A percentile compares a stretch with the other conserved stretches of the same genome.
Conservation (phyloP, 2,113 vertebrate species). For the Tychaedon coryphoeus region DNA sequence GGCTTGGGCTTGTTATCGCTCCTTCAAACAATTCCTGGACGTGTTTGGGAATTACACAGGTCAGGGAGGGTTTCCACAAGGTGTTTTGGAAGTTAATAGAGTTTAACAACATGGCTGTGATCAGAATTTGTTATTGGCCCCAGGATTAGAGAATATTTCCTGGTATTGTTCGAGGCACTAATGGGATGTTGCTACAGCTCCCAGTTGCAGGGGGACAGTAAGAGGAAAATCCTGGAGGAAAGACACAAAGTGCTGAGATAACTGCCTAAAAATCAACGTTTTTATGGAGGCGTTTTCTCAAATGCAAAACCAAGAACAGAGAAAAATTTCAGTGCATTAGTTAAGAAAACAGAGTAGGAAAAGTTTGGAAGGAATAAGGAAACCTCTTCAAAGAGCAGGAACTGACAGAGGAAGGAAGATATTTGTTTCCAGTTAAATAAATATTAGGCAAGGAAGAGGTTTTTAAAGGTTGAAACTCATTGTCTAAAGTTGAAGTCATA, state of each 20-base stretch:
- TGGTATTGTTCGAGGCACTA: neutral
- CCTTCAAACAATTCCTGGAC: slow-evolving; percentile 8
- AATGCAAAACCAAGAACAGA: neutral
- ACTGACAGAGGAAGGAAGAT: neutral
- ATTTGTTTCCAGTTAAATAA: neutral
- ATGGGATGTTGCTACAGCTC: neutral
- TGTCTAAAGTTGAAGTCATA: neutral
- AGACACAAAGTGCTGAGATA: neutral
- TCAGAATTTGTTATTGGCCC: neutral
- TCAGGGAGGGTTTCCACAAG: neutral
- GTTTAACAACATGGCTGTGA: neutral
- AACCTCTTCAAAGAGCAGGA: neutral
- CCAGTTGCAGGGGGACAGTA: neutral
- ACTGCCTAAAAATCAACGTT: neutral
- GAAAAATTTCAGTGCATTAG: neutral
- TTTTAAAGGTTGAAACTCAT: neutral
- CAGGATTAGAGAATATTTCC: neutral
- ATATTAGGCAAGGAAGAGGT: neutral
- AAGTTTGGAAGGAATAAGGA: neutral
- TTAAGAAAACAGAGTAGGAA: neutral
- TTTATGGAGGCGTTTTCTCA: neutral
- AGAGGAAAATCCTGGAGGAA: slow-evolving; percentile 16
- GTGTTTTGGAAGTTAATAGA: neutral
- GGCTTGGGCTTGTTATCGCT: fast-evolving
- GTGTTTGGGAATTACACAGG: neutral